Evolutionary conservation across 2,113 vertebrate species (phyloP).

Genomic region (Isurus oxyrinchus): DNA sequence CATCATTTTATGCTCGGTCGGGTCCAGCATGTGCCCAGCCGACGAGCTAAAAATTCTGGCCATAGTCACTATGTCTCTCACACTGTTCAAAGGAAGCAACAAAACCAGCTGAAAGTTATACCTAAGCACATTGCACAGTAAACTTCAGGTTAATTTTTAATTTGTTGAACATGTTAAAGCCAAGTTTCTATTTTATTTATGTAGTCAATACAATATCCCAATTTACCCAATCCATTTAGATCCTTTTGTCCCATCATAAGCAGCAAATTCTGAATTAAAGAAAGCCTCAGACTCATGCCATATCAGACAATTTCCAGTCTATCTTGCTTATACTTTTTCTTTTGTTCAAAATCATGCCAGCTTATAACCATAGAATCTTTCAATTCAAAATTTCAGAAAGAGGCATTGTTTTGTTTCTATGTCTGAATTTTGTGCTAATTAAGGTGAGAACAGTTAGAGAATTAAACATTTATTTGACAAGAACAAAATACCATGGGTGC

Average conservation of each 20-base stretch:
- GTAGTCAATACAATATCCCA: too few species aligned
- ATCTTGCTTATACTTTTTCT: not conserved
- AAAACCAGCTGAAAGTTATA: not conserved
- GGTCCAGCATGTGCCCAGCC: too few species aligned
- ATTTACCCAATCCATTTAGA: not conserved
- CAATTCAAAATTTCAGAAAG: not conserved
- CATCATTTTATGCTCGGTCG: too few species aligned
- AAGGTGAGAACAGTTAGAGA: not conserved
- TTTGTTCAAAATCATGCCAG: not conserved
- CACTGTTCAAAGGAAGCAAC: not conserved
- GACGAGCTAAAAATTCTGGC: too few species aligned
- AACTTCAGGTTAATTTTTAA: not conserved
- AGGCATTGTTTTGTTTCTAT: not conserved
- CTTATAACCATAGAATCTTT: not conserved
- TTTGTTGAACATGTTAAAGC: not conserved
- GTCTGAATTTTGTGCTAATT: not conserved
- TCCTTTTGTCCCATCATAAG: not conserved
- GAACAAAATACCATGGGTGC: too few species aligned
- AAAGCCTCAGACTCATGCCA: not conserved
- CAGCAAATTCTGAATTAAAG: not conserved
- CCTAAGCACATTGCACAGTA: not conserved
- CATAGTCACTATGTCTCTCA: not conserved
- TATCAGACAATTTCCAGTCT: not conserved
- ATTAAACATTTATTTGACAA: not conserved
- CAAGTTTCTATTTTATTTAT: not conserved